Percentiles rank a stretch among this genome's conserved stretches.
These are phyloP conservation scores for Agrochola lota DNA, from an alignment of 2,888 invertebrate genomes.

Conservation along the genomic window DNA sequence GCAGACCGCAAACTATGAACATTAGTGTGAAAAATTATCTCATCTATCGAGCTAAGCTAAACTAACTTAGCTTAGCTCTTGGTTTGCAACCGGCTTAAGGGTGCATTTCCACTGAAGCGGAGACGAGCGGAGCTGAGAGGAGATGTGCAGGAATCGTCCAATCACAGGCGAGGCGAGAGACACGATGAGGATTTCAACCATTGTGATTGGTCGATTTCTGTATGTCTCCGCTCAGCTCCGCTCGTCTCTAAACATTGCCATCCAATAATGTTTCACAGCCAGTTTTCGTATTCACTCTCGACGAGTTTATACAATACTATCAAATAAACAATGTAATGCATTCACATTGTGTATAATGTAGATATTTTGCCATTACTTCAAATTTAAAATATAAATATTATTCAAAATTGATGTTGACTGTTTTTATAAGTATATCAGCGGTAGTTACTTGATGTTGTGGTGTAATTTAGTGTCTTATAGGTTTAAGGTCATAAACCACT, in stretches of 20 bases:
- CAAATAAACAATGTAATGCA: slow-evolving; percentile 80
- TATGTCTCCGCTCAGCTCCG: too few species aligned
- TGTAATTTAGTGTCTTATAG: slow-evolving; percentile 90
- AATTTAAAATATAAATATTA: slow-evolving; percentile 88
- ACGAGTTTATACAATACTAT: slow-evolving; percentile 78
- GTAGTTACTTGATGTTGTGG: slow-evolving; percentile 91
- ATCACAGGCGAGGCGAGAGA: too few species aligned
- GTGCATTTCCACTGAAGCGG: too few species aligned
- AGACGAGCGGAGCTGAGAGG: too few species aligned
- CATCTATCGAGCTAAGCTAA: too few species aligned
- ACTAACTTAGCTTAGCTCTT: too few species aligned
- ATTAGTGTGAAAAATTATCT: too few species aligned
- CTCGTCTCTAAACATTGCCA: slow-evolving; percentile 45
- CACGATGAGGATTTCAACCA: too few species aligned
- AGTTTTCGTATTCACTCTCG: slow-evolving; percentile 75
- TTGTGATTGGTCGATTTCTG: too few species aligned
- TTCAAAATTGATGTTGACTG: slow-evolving; percentile 91
- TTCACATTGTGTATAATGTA: slow-evolving; percentile 87
- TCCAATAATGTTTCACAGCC: slow-evolving; percentile 53
- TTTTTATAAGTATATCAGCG: slow-evolving; percentile 90
- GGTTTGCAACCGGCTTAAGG: too few species aligned
- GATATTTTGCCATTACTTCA: slow-evolving; percentile 89
- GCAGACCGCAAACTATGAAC: too few species aligned
- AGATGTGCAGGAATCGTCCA: too few species aligned
- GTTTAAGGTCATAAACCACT: slow-evolving; percentile 83